Conservation (phyloP, 2,113 vertebrate genomes). For the Labeo catla region DNA sequence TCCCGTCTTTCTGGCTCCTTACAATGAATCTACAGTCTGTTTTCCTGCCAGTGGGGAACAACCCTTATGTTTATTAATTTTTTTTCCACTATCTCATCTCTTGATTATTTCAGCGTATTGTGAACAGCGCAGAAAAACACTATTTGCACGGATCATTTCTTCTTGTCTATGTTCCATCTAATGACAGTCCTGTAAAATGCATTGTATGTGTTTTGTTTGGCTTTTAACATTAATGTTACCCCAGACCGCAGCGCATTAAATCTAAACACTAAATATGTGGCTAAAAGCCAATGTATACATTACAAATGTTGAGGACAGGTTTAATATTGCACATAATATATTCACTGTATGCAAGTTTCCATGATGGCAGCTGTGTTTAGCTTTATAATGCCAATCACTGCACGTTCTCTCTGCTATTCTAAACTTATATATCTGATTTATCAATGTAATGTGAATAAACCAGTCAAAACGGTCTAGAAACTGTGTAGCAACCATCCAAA, state of each 20-base stretch:
- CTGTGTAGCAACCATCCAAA: neutral
- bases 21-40: neutral
- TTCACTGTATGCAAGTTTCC: neutral
- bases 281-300: slow-evolving; percentile 13
- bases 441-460: neutral
- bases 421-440: neutral
- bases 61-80: neutral
- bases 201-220: neutral
- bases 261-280: neutral
- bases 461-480: neutral
- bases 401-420: neutral
- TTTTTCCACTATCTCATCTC: neutral
- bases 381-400: neutral
- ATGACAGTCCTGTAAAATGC: neutral
- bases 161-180: neutral
- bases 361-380: neutral
- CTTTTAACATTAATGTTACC: neutral
- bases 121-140: neutral
- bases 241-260: neutral
- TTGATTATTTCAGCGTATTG: neutral
- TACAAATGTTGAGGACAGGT: neutral
- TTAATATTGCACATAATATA: neutral
- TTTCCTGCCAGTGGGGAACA: neutral
- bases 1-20: neutral
- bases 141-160: neutral